Evolutionary conservation across 2,113 vertebrate genomes (phyloP).

Genomic region (Pseudopipra pipra): DNA sequence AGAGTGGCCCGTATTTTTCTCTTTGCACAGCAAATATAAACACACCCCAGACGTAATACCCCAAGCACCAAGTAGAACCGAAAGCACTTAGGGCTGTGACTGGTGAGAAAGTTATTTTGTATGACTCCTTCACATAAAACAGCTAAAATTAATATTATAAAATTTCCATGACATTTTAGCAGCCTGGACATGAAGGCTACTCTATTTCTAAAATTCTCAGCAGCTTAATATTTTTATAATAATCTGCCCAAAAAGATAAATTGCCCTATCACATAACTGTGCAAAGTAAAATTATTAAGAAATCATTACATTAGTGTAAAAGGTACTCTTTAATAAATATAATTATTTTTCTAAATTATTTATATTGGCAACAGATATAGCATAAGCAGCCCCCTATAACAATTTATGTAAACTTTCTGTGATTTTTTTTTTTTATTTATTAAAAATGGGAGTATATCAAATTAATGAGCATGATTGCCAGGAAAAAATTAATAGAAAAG

Average conservation of each 20-base stretch:
- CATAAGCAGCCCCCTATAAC: background rate
- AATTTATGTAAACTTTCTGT: background rate
- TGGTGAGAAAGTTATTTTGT: background rate
- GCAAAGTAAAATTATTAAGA: background rate
- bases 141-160: constrained; percentile 26
- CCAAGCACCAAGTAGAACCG: background rate
- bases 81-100: background rate
- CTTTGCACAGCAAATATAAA: background rate
- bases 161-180: constrained; percentile 3
- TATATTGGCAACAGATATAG: background rate
- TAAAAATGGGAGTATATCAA: background rate
- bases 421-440: background rate
- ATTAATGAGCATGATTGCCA: background rate
- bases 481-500: constrained; percentile 2
- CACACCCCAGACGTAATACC: background rate
- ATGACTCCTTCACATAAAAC: background rate
- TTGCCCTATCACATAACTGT: background rate
- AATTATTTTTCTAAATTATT: background rate
- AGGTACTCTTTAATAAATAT: background rate
- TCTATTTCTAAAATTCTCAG: constrained; percentile 17
- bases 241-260: background rate
- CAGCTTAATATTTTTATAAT: background rate
- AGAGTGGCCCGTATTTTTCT: background rate
- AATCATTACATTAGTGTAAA: background rate
- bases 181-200: background rate